Percentiles rank a stretch among this genome's conserved stretches.
Evolutionary conservation across 2,797 vertebrate species (phyloP).

Genomic region (Chloroceryle amazona): DNA sequence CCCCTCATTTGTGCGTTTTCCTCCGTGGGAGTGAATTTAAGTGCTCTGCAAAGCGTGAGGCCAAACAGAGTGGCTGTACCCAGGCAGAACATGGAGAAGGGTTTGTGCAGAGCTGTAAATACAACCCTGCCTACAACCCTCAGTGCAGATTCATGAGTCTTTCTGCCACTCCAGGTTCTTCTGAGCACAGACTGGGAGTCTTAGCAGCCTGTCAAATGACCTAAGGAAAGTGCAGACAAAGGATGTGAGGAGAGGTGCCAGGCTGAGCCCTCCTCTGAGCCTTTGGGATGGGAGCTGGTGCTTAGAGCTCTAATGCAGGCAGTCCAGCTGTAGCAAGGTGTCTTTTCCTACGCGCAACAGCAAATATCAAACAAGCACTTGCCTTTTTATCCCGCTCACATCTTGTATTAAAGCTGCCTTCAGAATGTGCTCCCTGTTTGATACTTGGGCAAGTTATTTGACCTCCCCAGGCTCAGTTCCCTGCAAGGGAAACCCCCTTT

Average conservation of each 20-base stretch:
- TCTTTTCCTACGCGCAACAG: not conserved
- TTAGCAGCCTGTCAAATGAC: not conserved
- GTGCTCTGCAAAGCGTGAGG: not conserved
- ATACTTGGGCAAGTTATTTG: not conserved
- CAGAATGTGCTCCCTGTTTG: not conserved
- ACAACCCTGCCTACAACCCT: not conserved
- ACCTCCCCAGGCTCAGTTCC: not conserved
- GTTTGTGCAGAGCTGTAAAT: not conserved
- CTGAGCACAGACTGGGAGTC: not conserved
- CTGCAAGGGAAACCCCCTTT: not conserved
- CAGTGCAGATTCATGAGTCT: not conserved
- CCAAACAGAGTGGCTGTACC: not conserved
- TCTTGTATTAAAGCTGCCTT: not conserved
- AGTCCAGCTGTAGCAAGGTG: rapidly evolving
- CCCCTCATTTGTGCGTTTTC: not conserved
- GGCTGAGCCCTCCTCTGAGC: not conserved
- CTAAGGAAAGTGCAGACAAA: not conserved
- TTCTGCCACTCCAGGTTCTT: not conserved
- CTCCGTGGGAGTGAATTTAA: not conserved
- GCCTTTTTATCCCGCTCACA: not conserved
- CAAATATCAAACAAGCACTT: not conserved
- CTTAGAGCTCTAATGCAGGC: not conserved
- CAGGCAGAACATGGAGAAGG: not conserved
- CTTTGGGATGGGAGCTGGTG: not conserved
- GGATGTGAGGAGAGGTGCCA: not conserved